phyloP scores from a whole-genome alignment of 1,140 invertebrate species.

The Riptortus pedestris region DNA sequence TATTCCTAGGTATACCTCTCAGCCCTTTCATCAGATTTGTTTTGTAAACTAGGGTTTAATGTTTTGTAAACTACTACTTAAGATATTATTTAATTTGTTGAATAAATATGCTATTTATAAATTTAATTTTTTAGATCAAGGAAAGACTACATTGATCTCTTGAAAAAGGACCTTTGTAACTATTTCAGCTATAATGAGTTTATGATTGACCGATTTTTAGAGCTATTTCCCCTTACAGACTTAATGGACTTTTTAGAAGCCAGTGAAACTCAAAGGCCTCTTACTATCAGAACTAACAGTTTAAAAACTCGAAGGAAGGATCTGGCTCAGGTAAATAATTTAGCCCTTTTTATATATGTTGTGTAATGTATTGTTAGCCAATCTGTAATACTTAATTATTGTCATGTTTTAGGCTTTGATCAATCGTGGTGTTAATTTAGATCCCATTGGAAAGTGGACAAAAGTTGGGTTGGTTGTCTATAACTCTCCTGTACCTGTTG shows the following conservation, averaged over 20 bases:
- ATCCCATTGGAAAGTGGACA: constrained; percentile 97
- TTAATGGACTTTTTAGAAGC: constrained; percentile 93
- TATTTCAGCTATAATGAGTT: constrained; percentile 97
- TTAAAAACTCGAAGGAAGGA: constrained; percentile 88
- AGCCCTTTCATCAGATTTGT: too few species aligned
- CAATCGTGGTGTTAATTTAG: constrained; percentile 92
- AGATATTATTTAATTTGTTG: too few species aligned
- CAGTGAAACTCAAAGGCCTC: constrained; percentile 86
- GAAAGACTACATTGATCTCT: constrained; percentile 68
- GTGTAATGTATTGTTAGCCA: constrained; percentile 10
- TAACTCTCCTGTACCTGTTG: constrained; percentile 90
- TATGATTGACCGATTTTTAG: constrained; percentile 87
- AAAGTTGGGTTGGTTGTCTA: constrained; percentile 96
- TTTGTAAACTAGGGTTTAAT: too few species aligned
- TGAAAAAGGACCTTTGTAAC: constrained; percentile 77
- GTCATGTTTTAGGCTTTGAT: constrained; percentile 57
- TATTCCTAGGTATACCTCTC: too few species aligned
- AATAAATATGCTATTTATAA: too few species aligned
- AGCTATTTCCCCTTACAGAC: constrained; percentile 82
- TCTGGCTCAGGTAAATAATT: constrained; percentile 61
- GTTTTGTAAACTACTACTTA: too few species aligned
- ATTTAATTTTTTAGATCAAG: constrained; percentile 52
- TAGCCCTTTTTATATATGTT: too few species aligned
- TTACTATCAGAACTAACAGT: constrained; percentile 93
- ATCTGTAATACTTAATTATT: neutral